Evolutionary conservation across 30 jellyfish, hydroid and myxozoan genomes (phyloP).

Genomic region (Chrysaora quinquecirrha): DNA sequence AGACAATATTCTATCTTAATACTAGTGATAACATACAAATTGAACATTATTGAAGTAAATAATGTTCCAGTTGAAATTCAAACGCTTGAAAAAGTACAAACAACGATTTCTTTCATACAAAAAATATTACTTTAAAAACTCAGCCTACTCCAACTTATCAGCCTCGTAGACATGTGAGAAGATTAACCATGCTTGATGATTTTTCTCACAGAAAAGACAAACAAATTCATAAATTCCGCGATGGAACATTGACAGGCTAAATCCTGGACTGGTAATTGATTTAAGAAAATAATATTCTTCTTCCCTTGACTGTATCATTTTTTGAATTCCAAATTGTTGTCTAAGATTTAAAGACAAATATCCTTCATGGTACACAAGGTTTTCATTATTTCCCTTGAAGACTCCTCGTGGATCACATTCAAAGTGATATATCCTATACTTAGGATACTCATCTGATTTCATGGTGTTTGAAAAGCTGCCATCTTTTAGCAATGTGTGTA

Average conservation of each 20-base stretch:
- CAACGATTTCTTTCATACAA: not conserved
- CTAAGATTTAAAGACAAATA: not conserved
- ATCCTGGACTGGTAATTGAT: conserved; percentile 1
- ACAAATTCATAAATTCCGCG: not conserved
- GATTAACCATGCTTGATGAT: not conserved
- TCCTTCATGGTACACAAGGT: not conserved
- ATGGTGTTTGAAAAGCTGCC: conserved; percentile 1
- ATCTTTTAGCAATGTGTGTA: not conserved
- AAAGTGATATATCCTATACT: not conserved
- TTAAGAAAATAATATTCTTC: not conserved
- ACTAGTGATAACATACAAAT: not conserved
- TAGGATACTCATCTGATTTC: not conserved
- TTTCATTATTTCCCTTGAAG: not conserved
- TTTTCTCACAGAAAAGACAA: not conserved
- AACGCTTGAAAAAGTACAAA: not conserved
- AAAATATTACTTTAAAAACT: not conserved
- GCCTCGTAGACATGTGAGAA: not conserved
- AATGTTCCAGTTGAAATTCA: not conserved
- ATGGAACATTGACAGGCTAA: not conserved
- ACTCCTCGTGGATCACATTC: not conserved
- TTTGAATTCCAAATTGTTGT: not conserved
- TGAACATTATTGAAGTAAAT: not conserved
- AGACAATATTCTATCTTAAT: not conserved
- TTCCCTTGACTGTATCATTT: not conserved
- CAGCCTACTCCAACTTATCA: conserved; percentile 4